A percentile compares a stretch with the other conserved stretches of the same genome.
phyloP scores from a whole-genome alignment of 2,113 vertebrate genomes.

The Erinaceus europaeus region DNA sequence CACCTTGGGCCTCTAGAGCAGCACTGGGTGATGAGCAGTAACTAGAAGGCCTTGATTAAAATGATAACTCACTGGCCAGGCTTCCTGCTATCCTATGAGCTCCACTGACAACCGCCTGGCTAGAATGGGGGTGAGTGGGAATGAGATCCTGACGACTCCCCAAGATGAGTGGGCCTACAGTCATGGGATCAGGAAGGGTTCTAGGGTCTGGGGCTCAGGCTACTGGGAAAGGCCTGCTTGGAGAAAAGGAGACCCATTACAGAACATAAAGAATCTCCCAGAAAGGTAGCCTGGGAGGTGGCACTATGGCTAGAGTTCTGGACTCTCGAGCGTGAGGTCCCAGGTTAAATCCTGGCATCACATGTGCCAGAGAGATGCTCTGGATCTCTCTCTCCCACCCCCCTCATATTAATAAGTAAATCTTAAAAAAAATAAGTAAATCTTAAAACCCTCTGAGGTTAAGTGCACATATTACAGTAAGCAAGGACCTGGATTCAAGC shows the following conservation, averaged over 20 bases:
- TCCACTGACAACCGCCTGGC: not conserved
- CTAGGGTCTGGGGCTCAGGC: not conserved
- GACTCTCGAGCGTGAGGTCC: not conserved
- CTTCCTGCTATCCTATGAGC: not conserved
- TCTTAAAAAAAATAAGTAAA: too few species aligned
- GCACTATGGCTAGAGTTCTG: not conserved
- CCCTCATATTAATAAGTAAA: too few species aligned
- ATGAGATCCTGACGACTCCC: not conserved
- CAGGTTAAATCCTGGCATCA: not conserved
- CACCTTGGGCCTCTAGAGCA: not conserved
- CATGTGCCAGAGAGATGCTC: too few species aligned
- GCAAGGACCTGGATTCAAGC: too few species aligned
- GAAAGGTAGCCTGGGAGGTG: not conserved
- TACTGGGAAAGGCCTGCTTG: not conserved
- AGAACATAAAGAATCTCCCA: not conserved
- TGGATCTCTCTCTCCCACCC: too few species aligned
- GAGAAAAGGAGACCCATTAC: not conserved
- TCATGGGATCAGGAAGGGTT: not conserved
- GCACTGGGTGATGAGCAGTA: not conserved
- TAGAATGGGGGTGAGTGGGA: not conserved
- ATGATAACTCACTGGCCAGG: not conserved
- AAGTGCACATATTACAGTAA: too few species aligned
- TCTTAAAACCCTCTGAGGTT: too few species aligned
- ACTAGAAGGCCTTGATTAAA: not conserved
- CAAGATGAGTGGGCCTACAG: not conserved